Evolutionary conservation across 2,113 vertebrate species (phyloP).

Genomic region (Pitta sordida): DNA sequence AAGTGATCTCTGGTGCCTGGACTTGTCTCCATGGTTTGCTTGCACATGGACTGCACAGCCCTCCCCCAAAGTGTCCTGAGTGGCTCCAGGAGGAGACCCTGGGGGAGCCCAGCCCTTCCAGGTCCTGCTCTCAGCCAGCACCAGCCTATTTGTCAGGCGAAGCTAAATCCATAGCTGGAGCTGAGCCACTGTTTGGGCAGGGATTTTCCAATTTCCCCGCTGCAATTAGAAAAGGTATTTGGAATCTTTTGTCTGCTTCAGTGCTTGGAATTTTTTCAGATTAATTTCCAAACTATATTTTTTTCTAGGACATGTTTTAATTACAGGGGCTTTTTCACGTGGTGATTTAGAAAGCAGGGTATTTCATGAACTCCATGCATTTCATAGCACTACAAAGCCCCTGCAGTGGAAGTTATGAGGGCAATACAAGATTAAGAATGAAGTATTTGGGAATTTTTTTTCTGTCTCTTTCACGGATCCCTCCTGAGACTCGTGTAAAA

Average conservation of each 20-base stretch:
- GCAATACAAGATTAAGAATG: neutral
- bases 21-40: neutral
- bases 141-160: neutral
- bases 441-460: neutral
- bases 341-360: neutral
- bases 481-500: neutral
- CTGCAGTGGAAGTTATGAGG: neutral
- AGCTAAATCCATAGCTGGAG: conserved; percentile 34
- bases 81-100: neutral
- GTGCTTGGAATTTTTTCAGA: neutral
- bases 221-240: conserved; percentile 20
- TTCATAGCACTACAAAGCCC: neutral
- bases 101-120: neutral
- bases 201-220: conserved; percentile 21
- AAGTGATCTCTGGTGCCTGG: neutral
- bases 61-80: neutral
- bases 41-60: neutral
- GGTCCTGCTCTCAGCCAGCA: neutral
- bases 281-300: conserved; percentile 14
- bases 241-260: neutral
- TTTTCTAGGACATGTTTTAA: neutral
- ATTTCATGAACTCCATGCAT: neutral
- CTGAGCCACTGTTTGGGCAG: neutral
- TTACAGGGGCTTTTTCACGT: neutral
- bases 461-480: neutral